Evolutionary conservation across 2,888 invertebrate species (phyloP).

Genomic region (Trichogramma dendrolimi): DNA sequence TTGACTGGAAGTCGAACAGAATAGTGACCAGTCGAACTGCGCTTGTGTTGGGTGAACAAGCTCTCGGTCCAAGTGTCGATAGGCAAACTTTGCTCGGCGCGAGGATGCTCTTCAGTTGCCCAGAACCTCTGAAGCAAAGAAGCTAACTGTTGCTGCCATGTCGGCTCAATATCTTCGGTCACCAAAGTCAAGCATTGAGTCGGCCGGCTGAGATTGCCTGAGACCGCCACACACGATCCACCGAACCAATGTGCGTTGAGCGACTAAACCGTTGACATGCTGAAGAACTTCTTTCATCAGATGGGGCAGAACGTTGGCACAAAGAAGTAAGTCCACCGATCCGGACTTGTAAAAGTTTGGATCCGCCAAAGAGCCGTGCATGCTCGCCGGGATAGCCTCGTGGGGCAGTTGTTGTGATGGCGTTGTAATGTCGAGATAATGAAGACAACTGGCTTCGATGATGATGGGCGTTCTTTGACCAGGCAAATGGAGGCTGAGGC

Average conservation of each 20-base stretch:
- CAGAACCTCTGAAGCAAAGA: neutral
- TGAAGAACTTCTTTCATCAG: neutral
- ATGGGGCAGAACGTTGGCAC: neutral
- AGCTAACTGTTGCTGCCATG: neutral
- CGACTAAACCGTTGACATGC: neutral
- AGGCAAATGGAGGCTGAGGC: neutral
- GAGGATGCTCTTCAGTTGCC: neutral
- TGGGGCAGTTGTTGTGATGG: neutral
- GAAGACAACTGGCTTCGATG: neutral
- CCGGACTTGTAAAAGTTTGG: neutral
- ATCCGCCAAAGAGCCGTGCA: neutral
- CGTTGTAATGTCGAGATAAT: neutral
- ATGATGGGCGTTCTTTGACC: no score
- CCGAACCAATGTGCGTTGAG: neutral
- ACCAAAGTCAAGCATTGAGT: neutral
- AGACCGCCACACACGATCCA: neutral
- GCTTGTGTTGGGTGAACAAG: neutral
- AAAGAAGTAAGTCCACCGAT: neutral
- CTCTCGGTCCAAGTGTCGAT: neutral
- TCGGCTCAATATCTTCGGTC: neutral
- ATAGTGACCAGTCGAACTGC: neutral
- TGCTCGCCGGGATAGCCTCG: neutral
- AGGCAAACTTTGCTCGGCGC: neutral
- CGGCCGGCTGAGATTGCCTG: neutral
- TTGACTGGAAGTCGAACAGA: neutral